Conservation (phyloP, 2,113 vertebrate species). For the Carassius auratus region DNA sequence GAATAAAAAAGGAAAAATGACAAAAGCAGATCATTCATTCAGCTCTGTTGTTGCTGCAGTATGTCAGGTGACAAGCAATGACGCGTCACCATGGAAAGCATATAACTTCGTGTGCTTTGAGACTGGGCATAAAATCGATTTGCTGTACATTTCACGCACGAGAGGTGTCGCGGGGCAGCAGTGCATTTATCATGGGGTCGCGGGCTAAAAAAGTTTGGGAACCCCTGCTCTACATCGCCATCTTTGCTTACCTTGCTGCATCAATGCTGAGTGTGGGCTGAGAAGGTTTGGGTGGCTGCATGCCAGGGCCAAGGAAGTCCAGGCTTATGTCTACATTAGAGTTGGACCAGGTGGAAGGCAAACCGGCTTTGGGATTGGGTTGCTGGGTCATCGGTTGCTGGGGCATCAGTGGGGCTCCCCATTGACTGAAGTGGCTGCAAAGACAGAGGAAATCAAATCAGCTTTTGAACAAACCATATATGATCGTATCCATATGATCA, state of each 20-base stretch:
- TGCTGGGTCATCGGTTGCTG: conserved; percentile 79
- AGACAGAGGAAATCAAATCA: conserved; percentile 42
- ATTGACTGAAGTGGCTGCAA: conserved; percentile 83
- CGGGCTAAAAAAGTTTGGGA: too few species aligned
- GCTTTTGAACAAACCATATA: background rate
- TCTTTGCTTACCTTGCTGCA: conserved; percentile 87
- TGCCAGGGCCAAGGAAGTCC: conserved; percentile 92
- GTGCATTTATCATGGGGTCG: too few species aligned
- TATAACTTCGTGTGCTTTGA: too few species aligned
- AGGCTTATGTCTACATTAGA: conserved; percentile 95
- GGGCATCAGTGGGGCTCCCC: conserved; percentile 81
- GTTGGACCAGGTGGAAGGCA: conserved; percentile 96
- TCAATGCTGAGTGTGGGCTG: conserved; percentile 95
- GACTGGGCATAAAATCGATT: too few species aligned
- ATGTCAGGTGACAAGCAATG: too few species aligned
- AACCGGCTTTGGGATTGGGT: conserved; percentile 80
- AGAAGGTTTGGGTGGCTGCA: conserved; percentile 87
- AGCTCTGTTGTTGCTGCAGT: too few species aligned
- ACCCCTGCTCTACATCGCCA: background rate
- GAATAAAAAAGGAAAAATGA: too few species aligned
- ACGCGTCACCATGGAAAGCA: too few species aligned
- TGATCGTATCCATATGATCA: background rate
- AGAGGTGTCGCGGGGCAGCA: too few species aligned
- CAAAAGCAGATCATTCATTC: too few species aligned
- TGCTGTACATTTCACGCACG: too few species aligned